Evolutionary conservation across 2,888 invertebrate species (phyloP), one percentile per base, ranked within the genome.

Genomic region (Mylabris sibirica): DNA sequence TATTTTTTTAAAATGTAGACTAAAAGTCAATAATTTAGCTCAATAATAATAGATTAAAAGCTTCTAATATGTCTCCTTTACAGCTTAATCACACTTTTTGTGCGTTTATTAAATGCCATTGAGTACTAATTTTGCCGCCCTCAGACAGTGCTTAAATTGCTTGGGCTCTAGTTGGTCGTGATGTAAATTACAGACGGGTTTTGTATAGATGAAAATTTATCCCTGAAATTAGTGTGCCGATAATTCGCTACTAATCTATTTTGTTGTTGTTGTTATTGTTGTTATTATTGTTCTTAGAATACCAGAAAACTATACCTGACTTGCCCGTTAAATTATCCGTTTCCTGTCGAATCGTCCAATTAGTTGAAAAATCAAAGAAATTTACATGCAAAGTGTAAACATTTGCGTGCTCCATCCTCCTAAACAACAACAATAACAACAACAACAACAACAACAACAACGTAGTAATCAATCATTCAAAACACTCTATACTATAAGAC

Each of bases 361-460:
- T 53, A 53, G 53, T 24, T 53, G 53, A 53, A 53, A 24, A 53
- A 53, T 53, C 53, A 53, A 22, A 53, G 53, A 53, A 53, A 53
- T 53, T 53, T 53, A 53, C 53, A 53, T 53, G 53, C 53, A 53
- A 53, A 24, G 53, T 53, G 53, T 53, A 53, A 53, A 53, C 53
- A 24, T 53, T 53, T 53, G 53, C 53, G 53, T 53, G 53, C 12
- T 53, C 24, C 22, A 24, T 49, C 20, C 49, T 49, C 49, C 49
- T 49, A 49, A 49, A 49, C 49, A 49, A 20, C 49, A 44, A 17
- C 44, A 44, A 44, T 8, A 49, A 49, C 49, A 44, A 38, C 38
- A 38, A 38, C 38, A n/a, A n/a, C n/a, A 30, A 30, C 8, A 49
- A 44, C 41, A 49, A 49, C 49, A 53, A 53, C 53, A 53, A 53